Percentiles rank a stretch among this genome's conserved stretches.
Conservation (phyloP, 2,113 vertebrate genomes). For the Ptyas mucosa region DNA sequence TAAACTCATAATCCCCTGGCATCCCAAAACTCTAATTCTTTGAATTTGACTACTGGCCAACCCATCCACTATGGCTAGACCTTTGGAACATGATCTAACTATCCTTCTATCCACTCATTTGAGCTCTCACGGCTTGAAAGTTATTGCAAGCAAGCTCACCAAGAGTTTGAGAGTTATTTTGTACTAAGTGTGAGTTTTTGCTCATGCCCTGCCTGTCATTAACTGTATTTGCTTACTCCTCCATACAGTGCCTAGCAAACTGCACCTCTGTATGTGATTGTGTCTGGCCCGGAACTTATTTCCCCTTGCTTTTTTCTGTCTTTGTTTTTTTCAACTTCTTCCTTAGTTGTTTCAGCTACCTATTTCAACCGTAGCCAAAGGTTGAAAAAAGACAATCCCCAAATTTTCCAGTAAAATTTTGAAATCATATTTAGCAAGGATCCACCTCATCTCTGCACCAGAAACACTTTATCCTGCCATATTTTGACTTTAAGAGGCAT, state of each 20-base stretch:
- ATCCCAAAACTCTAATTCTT: not conserved
- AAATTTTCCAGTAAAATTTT: not conserved
- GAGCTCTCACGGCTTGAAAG: not conserved
- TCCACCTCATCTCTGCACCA: not conserved
- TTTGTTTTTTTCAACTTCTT: not conserved
- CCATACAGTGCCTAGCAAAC: not conserved
- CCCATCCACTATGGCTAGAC: not conserved
- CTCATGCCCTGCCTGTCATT: not conserved
- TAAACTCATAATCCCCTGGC: not conserved
- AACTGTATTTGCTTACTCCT: not conserved
- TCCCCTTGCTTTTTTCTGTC: not conserved
- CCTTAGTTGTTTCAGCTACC: not conserved
- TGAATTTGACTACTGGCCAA: not conserved
- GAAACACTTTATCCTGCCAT: not conserved
- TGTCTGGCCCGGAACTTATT: not conserved
- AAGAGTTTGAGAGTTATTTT: not conserved
- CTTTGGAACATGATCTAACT: not conserved
- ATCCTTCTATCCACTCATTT: not conserved
- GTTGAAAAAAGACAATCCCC: not conserved
- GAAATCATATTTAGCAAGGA: not conserved
- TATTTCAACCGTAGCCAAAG: not conserved
- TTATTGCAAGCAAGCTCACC: not conserved
- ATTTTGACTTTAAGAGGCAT: not conserved
- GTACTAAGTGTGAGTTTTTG: not conserved
- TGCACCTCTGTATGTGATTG: not conserved